These are phyloP conservation scores for Rallus crepitans DNA, from an alignment of 2,797 vertebrate species.

Conservation along the genomic window DNA sequence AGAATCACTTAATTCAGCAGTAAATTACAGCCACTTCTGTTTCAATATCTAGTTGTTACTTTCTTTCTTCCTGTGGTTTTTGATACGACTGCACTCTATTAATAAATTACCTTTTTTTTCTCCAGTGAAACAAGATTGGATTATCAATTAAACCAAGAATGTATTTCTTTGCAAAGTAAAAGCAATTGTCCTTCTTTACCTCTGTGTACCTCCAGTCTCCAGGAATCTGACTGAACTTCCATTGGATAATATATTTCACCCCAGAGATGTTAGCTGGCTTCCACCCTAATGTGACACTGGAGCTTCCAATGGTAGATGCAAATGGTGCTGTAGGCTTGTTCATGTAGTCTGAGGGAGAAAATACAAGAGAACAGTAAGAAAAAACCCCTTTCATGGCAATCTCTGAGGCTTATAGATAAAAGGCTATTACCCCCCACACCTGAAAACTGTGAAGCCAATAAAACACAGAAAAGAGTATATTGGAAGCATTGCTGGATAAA, in stretches of 20 bases:
- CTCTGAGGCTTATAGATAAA: not conserved
- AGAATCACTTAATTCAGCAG: no score
- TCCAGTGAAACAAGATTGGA: no score
- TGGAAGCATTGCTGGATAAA: not conserved
- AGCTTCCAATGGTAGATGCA: slow-evolving; percentile 75
- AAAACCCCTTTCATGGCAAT: not conserved
- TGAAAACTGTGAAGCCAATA: not conserved
- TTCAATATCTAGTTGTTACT: no score
- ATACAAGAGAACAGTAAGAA: not conserved
- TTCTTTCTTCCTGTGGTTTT: no score
- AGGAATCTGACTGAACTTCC: slow-evolving; percentile 75
- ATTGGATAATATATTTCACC: slow-evolving; percentile 79
- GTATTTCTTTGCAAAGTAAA: not conserved
- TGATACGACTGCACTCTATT: no score
- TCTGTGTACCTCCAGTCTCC: slow-evolving; percentile 80
- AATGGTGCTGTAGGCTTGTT: slow-evolving; percentile 72
- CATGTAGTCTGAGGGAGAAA: slow-evolving; percentile 47
- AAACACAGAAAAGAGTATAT: not conserved
- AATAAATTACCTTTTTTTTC: no score
- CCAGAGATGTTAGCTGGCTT: slow-evolving; percentile 75
- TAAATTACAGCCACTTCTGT: no score
- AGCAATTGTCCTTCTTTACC: slow-evolving; percentile 54
- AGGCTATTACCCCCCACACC: not conserved
- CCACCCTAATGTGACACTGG: slow-evolving; percentile 77
- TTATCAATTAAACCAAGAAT: not conserved